A percentile compares a stretch with the other conserved stretches of the same genome.
Conservation (phyloP, 2,113 vertebrate genomes). For the Plestiodon gilberti region DNA sequence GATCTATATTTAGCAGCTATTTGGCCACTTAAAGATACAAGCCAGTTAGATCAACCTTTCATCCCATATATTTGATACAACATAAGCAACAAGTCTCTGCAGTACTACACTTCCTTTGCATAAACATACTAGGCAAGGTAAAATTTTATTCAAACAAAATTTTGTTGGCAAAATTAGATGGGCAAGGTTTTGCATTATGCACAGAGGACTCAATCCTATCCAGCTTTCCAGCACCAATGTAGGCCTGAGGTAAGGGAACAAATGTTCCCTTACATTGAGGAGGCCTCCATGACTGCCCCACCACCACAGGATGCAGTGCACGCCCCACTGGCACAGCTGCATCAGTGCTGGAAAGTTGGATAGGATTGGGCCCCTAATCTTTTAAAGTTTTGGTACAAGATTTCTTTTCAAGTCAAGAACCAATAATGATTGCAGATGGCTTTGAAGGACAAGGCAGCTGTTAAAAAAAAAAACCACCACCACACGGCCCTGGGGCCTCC, state of each 20-base stretch:
- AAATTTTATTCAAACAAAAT: not conserved
- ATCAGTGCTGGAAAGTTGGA: too few relatives aligned
- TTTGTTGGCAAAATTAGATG: not conserved
- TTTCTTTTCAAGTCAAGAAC: not conserved
- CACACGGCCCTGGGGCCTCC: not conserved
- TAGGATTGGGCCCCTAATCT: too few relatives aligned
- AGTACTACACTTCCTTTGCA: accelerated
- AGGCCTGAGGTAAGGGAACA: too few relatives aligned
- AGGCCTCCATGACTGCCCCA: too few relatives aligned
- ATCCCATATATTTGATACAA: constrained; percentile 11
- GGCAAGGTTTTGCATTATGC: not conserved
- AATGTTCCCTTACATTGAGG: too few relatives aligned
- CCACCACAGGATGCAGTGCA: too few relatives aligned
- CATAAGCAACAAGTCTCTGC: constrained; percentile 13
- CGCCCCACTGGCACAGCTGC: too few relatives aligned
- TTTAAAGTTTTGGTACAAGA: not conserved
- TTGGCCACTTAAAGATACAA: not conserved
- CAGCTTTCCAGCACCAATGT: too few relatives aligned
- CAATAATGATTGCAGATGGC: not conserved
- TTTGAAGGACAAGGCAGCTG: not conserved
- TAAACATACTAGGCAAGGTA: not conserved
- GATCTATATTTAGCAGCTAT: constrained; percentile 50
- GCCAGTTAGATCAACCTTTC: constrained; percentile 31
- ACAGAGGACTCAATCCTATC: too few relatives aligned
- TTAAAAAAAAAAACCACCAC: not conserved